Percentiles rank a stretch among this genome's conserved stretches.
Evolutionary conservation across 1,140 invertebrate genomes (phyloP).

Genomic region (Philopotamus ludificatus): DNA sequence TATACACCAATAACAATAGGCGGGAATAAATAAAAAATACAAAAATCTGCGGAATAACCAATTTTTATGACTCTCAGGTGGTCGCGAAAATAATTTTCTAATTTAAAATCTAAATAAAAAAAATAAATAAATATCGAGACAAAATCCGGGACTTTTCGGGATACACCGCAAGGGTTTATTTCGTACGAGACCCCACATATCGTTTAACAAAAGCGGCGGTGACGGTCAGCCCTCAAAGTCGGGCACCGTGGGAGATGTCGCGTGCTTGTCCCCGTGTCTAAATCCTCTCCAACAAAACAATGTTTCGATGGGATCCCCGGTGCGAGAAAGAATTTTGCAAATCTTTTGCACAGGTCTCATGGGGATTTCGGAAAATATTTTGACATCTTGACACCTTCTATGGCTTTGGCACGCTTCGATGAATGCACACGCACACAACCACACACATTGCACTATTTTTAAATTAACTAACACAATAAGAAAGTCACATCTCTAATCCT

Average conservation of each 20-base stretch:
- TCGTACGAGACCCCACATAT: background rate
- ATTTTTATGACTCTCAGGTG: constrained; percentile 22
- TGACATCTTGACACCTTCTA: constrained; percentile 36
- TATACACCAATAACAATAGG: constrained; percentile 4
- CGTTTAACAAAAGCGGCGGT: background rate
- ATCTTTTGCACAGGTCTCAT: background rate
- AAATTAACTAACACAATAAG: constrained; percentile 15
- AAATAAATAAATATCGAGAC: too few relatives aligned
- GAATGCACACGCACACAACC: background rate
- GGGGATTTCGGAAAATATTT: constrained; percentile 30
- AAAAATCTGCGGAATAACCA: background rate
- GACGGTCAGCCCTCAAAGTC: too few relatives aligned
- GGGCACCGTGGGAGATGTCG: too few relatives aligned
- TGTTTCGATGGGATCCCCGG: background rate
- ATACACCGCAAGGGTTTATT: too few relatives aligned
- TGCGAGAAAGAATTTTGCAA: background rate
- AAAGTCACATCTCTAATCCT: constrained; percentile 10
- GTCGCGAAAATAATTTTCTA: too few relatives aligned
- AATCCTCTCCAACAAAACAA: constrained; percentile 3
- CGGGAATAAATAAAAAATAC: constrained; percentile 10
- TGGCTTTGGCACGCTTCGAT: constrained; percentile 34
- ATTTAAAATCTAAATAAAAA: too few relatives aligned
- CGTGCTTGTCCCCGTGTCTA: too few relatives aligned
- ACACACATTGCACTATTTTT: constrained; percentile 8
- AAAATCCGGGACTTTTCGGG: too few relatives aligned